Evolutionary conservation across 2,113 vertebrate species (phyloP), one percentile per base, ranked within the genome.

Genomic region (Trachemys scripta): DNA sequence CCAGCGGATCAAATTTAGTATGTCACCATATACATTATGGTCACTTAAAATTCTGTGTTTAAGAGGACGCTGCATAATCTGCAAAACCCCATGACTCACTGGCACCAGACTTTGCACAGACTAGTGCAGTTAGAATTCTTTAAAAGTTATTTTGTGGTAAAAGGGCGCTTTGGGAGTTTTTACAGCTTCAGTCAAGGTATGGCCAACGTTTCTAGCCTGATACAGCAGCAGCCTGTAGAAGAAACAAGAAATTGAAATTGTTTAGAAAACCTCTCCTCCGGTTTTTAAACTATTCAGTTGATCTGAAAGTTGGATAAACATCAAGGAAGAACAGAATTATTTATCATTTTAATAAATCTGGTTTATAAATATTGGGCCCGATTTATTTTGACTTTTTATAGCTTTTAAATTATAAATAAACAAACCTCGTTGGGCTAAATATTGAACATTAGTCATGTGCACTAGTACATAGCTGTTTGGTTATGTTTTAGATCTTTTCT

Each of bases 321-420:
- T 86, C 1, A 95, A 96, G 93, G 94, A 95, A 95, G 53, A 96
- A 82, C 92, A 25, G 88, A 94, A 94, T 96, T 94, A 65, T 88
- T 96, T 87, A 90, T 87, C 94, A 91, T 96, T 95, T 88, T 83
- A 93, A 97, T 94, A 27, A 78, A 88, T 92, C 91, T 49, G 81
- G 95, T 85, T 93, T 95, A 81, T 90, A 95, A 97, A 97, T 95
- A 95, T 92, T 90, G 93, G 93, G 95, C 96, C 85, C 94, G 94
- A 57, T 85, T 35, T 65, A 65, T 72, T 38, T 97, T 96, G 95
- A 51, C 95, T 93, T 97, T 96, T 93, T 91, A 83, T 94, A 90
- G 69, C 81, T 91, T 82, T 94, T 96, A 90, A 95, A 96, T 97
- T 85, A 9, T 94, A 96, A 96, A 96, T 93, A 96, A 93, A 92